Base-by-base conservation (phyloP, 2,888 invertebrate species). In the Bruchidius siliquastri region DNA sequence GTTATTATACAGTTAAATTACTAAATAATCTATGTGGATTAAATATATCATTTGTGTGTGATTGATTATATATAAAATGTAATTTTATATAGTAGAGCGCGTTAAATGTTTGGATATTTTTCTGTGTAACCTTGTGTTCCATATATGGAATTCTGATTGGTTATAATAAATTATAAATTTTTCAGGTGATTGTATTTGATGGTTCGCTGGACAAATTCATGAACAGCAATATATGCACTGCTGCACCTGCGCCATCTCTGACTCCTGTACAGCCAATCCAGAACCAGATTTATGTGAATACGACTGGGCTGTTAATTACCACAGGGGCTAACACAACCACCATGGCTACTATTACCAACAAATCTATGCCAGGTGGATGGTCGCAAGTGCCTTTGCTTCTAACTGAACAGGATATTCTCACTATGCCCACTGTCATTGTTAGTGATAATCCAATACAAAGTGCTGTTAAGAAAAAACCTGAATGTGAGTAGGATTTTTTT, bases 381-480 rank as follows among this genome's bases (percentile, higher is more conserved):
- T n/a, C n/a, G n/a, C 77, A 73, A 18, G 69, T 74, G 67, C 71
- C 77, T 68, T 30, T 68, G 32, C 32, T 74, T 67, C 72, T 84
- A 71, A 82, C 80, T 13, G 83, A 83, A 73, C 80, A 81, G 26
- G 85, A 85, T 76, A 84, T 85, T 72, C 75, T 85, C 77, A 73
- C 82, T 22, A 85, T 85, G 85, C 85, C 85, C 69, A 84, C 84
- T 22, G 81, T 85, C 69, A 82, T 85, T 73, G 80, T 84, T 20
- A 80, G 75, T 70, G 79, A 79, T 69, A 26, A 70, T 68, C 21
- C 6, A 6, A 21, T 21, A 67, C 20, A 4, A 6, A 68, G 6
- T 68, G 1, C 21, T 21, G 21, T 22, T 6, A 68, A 68, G 22
- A 68, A 22, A 22, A 68, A 6, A 20, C 13, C 68, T 68, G 22